Conservation (phyloP, 2,888 invertebrate genomes). For the Chelonus formosanus region DNA sequence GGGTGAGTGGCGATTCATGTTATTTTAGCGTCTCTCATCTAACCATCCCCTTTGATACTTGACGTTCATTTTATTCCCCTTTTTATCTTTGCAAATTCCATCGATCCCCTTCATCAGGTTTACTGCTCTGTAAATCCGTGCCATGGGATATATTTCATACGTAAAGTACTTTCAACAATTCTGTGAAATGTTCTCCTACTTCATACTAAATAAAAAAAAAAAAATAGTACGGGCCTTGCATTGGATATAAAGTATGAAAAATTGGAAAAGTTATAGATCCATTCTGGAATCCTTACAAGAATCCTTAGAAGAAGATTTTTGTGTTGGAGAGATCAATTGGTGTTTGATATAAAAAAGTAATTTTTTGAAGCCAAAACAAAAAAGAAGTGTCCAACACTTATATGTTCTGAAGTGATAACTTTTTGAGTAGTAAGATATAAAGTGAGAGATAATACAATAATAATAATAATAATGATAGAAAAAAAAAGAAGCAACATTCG, state of each 20-base stretch:
- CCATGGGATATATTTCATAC: conserved; percentile 9
- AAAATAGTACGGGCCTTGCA: conserved; percentile 16
- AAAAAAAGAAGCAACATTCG: conserved; percentile 3
- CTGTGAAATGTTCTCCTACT: no score
- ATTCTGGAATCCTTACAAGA: conserved; percentile 22
- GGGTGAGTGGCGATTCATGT: conserved; percentile 18
- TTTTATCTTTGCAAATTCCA: conserved; percentile 21
- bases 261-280: no score
- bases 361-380: conserved; percentile 3
- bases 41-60: conserved; percentile 38
- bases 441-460: no score
- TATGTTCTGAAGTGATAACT: no score
- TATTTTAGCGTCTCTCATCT: conserved; percentile 44
- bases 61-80: conserved; percentile 35
- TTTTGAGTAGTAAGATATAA: no score
- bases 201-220: background rate
- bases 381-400: no score
- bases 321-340: conserved; percentile 14
- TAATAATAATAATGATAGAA: background rate
- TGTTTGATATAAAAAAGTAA: background rate
- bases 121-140: conserved; percentile 7
- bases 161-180: background rate
- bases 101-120: background rate
- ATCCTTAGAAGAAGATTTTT: conserved; percentile 18
- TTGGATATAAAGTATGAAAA: no score